Evolutionary conservation across 2,888 invertebrate genomes (phyloP), one percentile per base, ranked within the genome.

Genomic region (Leucoma salicis): DNA sequence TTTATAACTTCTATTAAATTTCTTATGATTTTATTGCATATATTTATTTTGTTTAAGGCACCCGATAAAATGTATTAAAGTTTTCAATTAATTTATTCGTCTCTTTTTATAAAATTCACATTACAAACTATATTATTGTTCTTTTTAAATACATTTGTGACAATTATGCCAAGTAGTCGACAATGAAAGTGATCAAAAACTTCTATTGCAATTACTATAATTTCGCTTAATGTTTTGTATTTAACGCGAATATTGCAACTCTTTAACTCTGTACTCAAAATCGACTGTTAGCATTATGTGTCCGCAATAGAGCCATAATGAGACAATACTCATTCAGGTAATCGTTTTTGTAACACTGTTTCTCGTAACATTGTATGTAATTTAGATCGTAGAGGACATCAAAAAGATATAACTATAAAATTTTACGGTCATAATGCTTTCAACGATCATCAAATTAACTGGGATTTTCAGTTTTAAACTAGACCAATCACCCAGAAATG

Each of bases 321-420:
- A 27, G 16, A 14, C 35, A 11, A 44, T 49, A 43, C 49, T 35
- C 39, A 33, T 41, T 46, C 31, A 18, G 16, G 11, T 31, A 15
- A 49, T 60, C 53, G 61, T 57, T 59, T 46, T 40, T 39, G 37
- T 56, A 34, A 31, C 36, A 12, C 31, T 33, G 33, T 44, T 42
- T 38, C 32, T 38, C 14, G 25, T 13, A 13, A 42, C 25, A 32
- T 27, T 32, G 16, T 34, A 32, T 24, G 34, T 47, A 31, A 55
- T 46, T 44, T 35, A 12, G 36, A 43, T 53, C 47, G 38, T 53
- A 43, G 28, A 12, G 38, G 38, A 28, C 49, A 53, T 60, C 43
- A 49, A 38, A 59, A 58, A 46, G 39, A 41, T 40, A 46, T 59
- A 39, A 55, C 16, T 42, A 18, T 57, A 21, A 52, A 48, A 44